Percentiles rank a stretch among this genome's conserved stretches.
These are phyloP conservation scores for Operophtera brumata DNA, from an alignment of 2,888 invertebrate species.

Conservation along the genomic window DNA sequence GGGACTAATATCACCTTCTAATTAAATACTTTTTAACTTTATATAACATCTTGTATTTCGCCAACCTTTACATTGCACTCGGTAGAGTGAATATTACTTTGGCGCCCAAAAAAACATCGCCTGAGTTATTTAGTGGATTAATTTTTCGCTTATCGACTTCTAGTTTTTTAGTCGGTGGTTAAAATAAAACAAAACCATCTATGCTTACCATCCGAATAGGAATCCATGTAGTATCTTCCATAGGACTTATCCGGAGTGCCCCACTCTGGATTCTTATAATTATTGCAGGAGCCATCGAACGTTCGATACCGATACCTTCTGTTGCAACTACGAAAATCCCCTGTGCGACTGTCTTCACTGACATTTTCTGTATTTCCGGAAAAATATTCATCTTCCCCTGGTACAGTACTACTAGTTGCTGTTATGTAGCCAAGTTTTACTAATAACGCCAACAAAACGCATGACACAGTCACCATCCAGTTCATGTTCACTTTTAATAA, in stretches of 20 bases:
- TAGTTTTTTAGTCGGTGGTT: no score
- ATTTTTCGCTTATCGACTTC: no score
- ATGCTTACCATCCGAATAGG: slow-evolving; percentile 13
- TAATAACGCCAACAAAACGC: neutral
- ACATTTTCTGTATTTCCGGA: neutral
- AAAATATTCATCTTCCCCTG: neutral
- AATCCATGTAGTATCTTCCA: slow-evolving; percentile 6
- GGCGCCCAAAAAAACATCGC: no score
- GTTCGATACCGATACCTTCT: slow-evolving; percentile 15
- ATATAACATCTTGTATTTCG: no score
- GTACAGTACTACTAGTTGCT: neutral
- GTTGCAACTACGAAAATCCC: neutral
- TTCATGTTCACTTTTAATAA: neutral
- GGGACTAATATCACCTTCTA: no score
- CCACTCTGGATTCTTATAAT: slow-evolving; percentile 14
- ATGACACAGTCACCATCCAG: neutral
- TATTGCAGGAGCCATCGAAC: slow-evolving; percentile 30
- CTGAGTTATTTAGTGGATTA: no score
- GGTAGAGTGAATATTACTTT: no score
- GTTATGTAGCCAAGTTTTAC: neutral
- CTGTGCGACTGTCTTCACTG: neutral
- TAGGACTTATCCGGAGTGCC: slow-evolving; percentile 22
- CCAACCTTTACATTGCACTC: no score
- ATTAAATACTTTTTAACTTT: no score
- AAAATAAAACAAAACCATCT: no score